A percentile compares a stretch with the other conserved stretches of the same genome.
Conservation (phyloP, 2,797 vertebrate species). For the Simalia tracyae region DNA sequence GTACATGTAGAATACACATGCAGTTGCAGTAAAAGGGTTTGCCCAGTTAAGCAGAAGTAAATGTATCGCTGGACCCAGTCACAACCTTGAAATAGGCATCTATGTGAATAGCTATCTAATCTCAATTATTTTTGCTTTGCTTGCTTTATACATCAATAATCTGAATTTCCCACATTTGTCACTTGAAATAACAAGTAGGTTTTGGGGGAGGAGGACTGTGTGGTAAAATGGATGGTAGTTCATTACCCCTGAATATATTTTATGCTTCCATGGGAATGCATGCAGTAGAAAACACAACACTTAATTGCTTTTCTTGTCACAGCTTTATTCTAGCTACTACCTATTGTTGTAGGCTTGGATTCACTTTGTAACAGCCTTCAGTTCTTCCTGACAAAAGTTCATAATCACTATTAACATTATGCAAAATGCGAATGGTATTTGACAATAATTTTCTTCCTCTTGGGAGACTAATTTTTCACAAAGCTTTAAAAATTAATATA, state of each 20-base stretch:
- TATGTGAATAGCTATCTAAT: not conserved
- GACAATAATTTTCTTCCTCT: not conserved
- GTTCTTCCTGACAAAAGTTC: not conserved
- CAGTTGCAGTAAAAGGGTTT: not conserved
- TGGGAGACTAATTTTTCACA: not conserved
- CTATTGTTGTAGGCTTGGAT: not conserved
- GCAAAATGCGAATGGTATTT: not conserved
- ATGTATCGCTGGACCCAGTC: not conserved
- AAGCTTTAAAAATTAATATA: not conserved
- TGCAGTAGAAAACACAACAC: not conserved
- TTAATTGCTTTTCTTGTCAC: not conserved
- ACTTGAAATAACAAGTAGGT: not conserved
- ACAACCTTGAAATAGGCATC: not conserved
- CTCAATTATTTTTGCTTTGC: not conserved
- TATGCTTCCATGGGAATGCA: conserved; percentile 36
- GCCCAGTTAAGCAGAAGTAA: not conserved
- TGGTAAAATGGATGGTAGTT: not conserved
- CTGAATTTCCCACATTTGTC: not conserved
- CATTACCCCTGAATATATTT: conserved; percentile 28
- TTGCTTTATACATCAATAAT: not conserved
- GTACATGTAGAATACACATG: not conserved
- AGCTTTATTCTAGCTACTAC: not conserved
- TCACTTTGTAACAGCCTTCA: not conserved
- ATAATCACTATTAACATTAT: not conserved
- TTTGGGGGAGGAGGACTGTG: not conserved